A percentile compares a stretch with the other conserved stretches of the same genome.
Conservation (phyloP, 2,113 vertebrate species). For the Physeter macrocephalus region DNA sequence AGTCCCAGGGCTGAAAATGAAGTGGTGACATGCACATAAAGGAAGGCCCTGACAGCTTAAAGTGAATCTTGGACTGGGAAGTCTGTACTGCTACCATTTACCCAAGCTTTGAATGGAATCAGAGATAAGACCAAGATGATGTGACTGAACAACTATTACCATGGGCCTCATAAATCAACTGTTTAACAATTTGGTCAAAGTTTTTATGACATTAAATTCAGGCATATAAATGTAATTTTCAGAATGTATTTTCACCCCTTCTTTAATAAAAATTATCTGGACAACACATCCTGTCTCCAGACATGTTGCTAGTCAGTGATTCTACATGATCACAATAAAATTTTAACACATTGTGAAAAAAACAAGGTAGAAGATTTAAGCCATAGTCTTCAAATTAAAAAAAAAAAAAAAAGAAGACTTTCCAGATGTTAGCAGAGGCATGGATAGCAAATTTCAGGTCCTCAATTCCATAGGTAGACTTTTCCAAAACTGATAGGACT, state of each 20-base stretch:
- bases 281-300: neutral
- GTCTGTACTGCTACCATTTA: neutral
- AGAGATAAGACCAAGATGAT: neutral
- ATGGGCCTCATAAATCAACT: neutral
- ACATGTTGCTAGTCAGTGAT: neutral
- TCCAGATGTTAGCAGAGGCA: neutral
- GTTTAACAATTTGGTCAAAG: neutral
- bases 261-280: neutral
- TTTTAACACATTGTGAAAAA: neutral
- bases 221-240: neutral
- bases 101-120: neutral
- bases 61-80: neutral
- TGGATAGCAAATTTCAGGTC: neutral
- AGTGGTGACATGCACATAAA: neutral
- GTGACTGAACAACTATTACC: neutral
- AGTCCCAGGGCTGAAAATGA: neutral
- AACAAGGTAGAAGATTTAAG: neutral
- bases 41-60: neutral
- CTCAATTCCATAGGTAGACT: neutral
- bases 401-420: neutral
- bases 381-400: neutral
- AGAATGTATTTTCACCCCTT: neutral
- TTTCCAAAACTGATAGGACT: neutral
- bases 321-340: neutral
- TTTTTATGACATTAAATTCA: neutral